Evolutionary conservation across 2,888 invertebrate genomes (phyloP).

Genomic region (Acleris cristana): DNA sequence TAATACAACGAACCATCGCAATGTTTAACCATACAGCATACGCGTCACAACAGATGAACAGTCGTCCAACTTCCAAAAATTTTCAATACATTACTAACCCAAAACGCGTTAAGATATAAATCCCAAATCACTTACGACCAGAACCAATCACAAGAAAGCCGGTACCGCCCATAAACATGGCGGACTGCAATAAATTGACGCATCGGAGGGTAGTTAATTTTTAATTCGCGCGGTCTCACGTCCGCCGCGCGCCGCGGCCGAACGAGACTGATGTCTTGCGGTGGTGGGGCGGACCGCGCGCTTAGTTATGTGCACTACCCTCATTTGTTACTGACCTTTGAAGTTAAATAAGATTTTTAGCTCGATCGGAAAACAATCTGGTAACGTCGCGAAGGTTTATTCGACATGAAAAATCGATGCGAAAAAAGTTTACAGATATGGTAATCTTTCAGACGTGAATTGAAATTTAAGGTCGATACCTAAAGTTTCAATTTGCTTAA

Average conservation of each 20-base stretch:
- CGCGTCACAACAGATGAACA: too few relatives aligned
- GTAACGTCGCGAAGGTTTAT: slow-evolving; percentile 10
- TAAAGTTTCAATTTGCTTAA: too few relatives aligned
- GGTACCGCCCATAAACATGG: slow-evolving; percentile 68
- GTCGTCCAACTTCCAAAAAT: background rate
- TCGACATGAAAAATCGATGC: background rate
- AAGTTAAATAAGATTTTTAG: slow-evolving; percentile 52
- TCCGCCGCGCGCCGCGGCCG: slow-evolving; percentile 66
- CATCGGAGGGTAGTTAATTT: slow-evolving; percentile 70
- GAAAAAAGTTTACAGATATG: too few relatives aligned
- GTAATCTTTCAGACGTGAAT: too few relatives aligned
- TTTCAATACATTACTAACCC: slow-evolving; percentile 44
- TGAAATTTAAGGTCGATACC: too few relatives aligned
- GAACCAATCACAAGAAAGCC: slow-evolving; percentile 24
- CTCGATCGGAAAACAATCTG: slow-evolving; percentile 42
- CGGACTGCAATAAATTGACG: slow-evolving; percentile 66
- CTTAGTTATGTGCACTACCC: slow-evolving; percentile 78
- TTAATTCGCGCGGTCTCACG: slow-evolving; percentile 70
- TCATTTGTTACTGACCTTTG: slow-evolving; percentile 76
- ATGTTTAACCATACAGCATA: too few relatives aligned
- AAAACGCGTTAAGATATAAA: slow-evolving; percentile 41
- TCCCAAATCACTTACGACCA: slow-evolving; percentile 31
- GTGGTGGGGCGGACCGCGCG: slow-evolving; percentile 65
- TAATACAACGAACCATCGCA: too few relatives aligned
- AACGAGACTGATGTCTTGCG: slow-evolving; percentile 72